phyloP scores from a whole-genome alignment of 2,113 vertebrate genomes.

The Tragelaphus scriptus region DNA sequence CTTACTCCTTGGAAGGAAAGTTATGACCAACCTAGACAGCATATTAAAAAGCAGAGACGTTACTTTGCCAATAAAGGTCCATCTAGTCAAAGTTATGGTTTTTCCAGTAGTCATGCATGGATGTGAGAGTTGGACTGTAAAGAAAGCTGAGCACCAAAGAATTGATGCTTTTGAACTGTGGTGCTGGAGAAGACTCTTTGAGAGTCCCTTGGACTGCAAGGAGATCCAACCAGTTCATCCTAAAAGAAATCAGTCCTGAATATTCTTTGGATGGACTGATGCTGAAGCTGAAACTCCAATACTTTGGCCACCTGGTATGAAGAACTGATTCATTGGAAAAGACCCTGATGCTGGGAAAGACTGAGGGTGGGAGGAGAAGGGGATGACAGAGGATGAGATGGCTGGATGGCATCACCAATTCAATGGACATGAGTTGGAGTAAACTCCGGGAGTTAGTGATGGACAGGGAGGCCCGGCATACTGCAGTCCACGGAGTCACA shows the following conservation, averaged over 20 bases:
- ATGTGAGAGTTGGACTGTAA: not conserved
- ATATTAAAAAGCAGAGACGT: not conserved
- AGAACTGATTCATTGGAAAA: not conserved
- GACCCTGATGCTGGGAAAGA: not conserved
- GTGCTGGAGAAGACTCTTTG: not conserved
- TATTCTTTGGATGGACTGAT: not conserved
- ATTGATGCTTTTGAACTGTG: not conserved
- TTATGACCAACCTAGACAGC: not conserved
- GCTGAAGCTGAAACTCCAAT: not conserved
- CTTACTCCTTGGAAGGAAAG: not conserved
- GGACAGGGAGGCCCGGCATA: not conserved
- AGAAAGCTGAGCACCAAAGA: fast-evolving
- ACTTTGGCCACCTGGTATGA: not conserved
- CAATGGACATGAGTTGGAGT: not conserved
- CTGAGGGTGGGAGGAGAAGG: not conserved
- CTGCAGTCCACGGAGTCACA: not conserved
- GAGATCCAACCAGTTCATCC: not conserved
- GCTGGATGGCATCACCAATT: not conserved
- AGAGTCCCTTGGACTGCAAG: not conserved
- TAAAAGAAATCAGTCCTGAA: not conserved
- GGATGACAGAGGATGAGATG: not conserved
- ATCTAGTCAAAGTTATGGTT: not conserved
- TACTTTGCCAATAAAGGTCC: not conserved
- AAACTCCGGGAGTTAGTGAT: not conserved
- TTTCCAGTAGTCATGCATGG: not conserved